These are phyloP conservation scores for Ditula angustiorana DNA, from an alignment of 2,888 invertebrate species.

Conservation along the genomic window DNA sequence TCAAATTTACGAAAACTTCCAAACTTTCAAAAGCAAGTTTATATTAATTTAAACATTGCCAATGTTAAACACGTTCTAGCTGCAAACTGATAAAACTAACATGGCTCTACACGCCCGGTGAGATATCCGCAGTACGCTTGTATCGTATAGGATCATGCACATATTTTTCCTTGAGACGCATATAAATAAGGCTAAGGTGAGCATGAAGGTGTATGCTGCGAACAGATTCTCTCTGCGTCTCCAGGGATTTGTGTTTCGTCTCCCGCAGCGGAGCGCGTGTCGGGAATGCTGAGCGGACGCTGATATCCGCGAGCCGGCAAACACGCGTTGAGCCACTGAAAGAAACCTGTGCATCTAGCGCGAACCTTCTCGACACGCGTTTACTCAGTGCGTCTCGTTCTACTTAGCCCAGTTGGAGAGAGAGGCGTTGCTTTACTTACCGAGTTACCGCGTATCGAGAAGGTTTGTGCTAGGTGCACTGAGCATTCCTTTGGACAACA, in stretches of 20 bases:
- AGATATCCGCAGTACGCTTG: slow-evolving; percentile 28
- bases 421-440: too few species aligned
- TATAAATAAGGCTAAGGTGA: slow-evolving; percentile 75
- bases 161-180: slow-evolving; percentile 71
- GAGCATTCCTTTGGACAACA: slow-evolving; percentile 41
- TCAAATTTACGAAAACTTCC: too few species aligned
- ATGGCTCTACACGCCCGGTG: slow-evolving; percentile 1
- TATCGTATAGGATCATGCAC: slow-evolving; percentile 56
- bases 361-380: too few species aligned
- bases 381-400: too few species aligned
- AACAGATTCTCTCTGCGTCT: slow-evolving; percentile 72
- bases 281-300: slow-evolving; percentile 60
- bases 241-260: slow-evolving; percentile 79
- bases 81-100: slow-evolving; percentile 20
- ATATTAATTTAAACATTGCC: background rate
- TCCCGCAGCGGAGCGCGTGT: slow-evolving; percentile 75
- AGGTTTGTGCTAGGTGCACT: too few species aligned
- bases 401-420: too few species aligned
- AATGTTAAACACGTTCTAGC: background rate
- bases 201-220: slow-evolving; percentile 64
- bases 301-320: slow-evolving; percentile 52
- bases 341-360: too few species aligned
- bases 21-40: background rate
- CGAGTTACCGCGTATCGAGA: too few species aligned
- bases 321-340: slow-evolving; percentile 41